A percentile compares a stretch with the other conserved stretches of the same genome.
These are phyloP conservation scores for Bostrychus sinensis DNA, from an alignment of 2,113 vertebrate genomes.

Conservation along the genomic window DNA sequence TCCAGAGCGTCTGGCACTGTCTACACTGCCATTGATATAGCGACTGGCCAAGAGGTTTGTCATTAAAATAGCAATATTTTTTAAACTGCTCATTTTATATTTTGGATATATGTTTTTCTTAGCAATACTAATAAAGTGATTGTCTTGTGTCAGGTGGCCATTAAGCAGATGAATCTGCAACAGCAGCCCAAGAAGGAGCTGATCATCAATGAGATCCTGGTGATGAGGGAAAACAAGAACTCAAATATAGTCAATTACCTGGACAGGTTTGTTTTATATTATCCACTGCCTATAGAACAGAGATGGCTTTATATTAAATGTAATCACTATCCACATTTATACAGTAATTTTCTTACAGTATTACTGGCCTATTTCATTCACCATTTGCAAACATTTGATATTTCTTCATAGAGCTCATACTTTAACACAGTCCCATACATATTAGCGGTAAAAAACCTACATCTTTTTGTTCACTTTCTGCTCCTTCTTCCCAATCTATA, in stretches of 20 bases:
- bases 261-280: slow-evolving; percentile 87
- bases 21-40: slow-evolving; percentile 97
- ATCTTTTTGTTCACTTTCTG: neutral
- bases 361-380: no score
- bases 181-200: slow-evolving; percentile 99
- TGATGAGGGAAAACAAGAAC: slow-evolving; percentile 99
- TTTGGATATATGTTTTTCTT: neutral
- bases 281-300: neutral
- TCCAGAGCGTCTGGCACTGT: slow-evolving; percentile 94
- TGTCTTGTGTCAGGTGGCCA: slow-evolving; percentile 88
- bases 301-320: neutral
- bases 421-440: neutral
- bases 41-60: slow-evolving; percentile 94
- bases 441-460: neutral
- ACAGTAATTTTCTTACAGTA: neutral
- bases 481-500: slow-evolving; percentile 10
- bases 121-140: neutral
- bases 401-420: no score
- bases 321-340: neutral
- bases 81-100: neutral
- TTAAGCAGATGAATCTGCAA: slow-evolving; percentile 99
- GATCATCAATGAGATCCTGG: slow-evolving; percentile 99
- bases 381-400: neutral
- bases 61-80: neutral
- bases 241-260: slow-evolving; percentile 98